These are phyloP conservation scores for Teinopalpus imperialis DNA, from an alignment of 2,888 invertebrate species.

Conservation along the genomic window DNA sequence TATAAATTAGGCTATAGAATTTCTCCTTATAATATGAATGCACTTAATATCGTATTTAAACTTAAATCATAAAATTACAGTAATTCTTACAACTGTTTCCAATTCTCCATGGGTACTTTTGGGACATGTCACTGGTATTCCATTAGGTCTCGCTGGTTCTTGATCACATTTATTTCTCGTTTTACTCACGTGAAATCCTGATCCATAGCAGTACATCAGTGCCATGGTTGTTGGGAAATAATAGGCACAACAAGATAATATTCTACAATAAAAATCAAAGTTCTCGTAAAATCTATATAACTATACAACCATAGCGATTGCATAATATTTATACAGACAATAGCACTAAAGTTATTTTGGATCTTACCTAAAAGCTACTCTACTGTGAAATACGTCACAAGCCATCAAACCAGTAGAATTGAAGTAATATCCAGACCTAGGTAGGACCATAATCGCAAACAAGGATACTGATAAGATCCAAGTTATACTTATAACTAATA, in stretches of 20 bases:
- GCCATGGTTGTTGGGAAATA: slow-evolving; percentile 96
- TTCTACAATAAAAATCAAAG: slow-evolving; percentile 71
- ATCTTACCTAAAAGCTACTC: slow-evolving; percentile 85
- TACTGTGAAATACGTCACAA: slow-evolving; percentile 93
- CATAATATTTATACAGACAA: too few relatives aligned
- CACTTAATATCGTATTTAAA: too few relatives aligned
- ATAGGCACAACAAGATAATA: slow-evolving; percentile 92
- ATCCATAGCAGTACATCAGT: slow-evolving; percentile 95
- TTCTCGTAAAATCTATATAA: too few relatives aligned
- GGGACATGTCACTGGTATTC: slow-evolving; percentile 61
- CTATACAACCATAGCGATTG: too few relatives aligned
- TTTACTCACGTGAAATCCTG: slow-evolving; percentile 94
- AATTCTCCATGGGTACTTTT: slow-evolving; percentile 55
- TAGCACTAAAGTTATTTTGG: too few relatives aligned
- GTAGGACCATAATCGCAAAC: slow-evolving; percentile 91
- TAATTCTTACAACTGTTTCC: slow-evolving; percentile 38
- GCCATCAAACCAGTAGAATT: slow-evolving; percentile 92
- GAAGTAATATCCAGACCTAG: slow-evolving; percentile 93
- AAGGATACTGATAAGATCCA: slow-evolving; percentile 93
- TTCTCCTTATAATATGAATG: too few relatives aligned
- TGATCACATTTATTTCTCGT: slow-evolving; percentile 83
- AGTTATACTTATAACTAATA: slow-evolving; percentile 91
- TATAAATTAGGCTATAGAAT: too few relatives aligned
- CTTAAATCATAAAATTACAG: too few relatives aligned
- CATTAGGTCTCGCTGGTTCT: slow-evolving; percentile 61